These are phyloP conservation scores for Hanleya hanleyi DNA, from an alignment of 2,888 invertebrate species.

Conservation along the genomic window DNA sequence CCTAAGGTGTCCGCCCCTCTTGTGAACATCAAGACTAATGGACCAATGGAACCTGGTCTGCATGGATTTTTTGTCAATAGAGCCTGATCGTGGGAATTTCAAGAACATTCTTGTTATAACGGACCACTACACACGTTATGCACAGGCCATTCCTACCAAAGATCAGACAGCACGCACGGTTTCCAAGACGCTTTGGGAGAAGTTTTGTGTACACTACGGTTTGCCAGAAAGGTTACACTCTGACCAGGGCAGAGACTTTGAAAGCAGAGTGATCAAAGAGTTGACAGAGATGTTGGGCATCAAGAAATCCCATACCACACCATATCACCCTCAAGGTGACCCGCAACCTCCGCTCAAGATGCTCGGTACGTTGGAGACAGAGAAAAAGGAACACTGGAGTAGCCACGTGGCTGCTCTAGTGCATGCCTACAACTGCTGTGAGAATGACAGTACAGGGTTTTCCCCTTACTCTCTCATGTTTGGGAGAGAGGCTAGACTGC, in stretches of 20 bases:
- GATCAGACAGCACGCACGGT: slow-evolving; percentile 31
- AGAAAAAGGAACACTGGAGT: slow-evolving; percentile 25
- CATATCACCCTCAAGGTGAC: slow-evolving; percentile 28
- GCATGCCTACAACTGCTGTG: slow-evolving; percentile 28
- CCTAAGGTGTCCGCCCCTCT: background rate
- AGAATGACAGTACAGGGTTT: slow-evolving; percentile 26
- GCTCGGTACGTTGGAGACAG: slow-evolving; percentile 26
- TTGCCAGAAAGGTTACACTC: slow-evolving; percentile 28
- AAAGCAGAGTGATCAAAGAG: slow-evolving; percentile 28
- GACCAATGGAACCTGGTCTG: background rate
- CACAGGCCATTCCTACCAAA: slow-evolving; percentile 25
- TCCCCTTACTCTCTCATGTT: slow-evolving; percentile 29
- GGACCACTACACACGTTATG: slow-evolving; percentile 34
- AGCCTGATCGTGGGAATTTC: slow-evolving; percentile 22
- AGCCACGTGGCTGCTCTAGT: slow-evolving; percentile 16
- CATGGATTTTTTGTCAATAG: slow-evolving; percentile 14
- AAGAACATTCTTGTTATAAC: slow-evolving; percentile 35
- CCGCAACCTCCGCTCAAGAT: slow-evolving; percentile 21
- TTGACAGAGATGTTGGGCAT: slow-evolving; percentile 21
- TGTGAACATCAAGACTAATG: background rate
- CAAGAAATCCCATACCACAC: slow-evolving; percentile 26
- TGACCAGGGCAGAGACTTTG: slow-evolving; percentile 33
- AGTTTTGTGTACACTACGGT: slow-evolving; percentile 29
- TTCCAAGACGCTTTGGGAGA: slow-evolving; percentile 31
- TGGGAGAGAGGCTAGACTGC: slow-evolving; percentile 20